Base-by-base conservation (phyloP, 2,797 vertebrate genomes). In the Nasua narica region DNA sequence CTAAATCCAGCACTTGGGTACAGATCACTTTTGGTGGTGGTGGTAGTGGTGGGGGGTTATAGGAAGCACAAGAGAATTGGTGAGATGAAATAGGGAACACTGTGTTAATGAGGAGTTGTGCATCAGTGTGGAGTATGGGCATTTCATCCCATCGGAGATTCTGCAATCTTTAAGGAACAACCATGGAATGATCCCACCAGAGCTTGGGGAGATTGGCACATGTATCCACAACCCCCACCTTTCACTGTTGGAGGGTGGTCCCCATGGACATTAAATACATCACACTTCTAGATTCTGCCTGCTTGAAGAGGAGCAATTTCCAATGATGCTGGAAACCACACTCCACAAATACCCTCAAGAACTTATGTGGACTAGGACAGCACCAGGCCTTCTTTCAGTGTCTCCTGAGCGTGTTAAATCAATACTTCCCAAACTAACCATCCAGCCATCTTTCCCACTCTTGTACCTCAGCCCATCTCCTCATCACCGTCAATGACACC, bases 331-430 rank as follows among this genome's bases (percentile, higher is more conserved):
- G 12, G 43, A 43, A 70, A 15, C 2, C 5, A 3, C 2, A 5
- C 32, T n/a, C 10, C 29, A 9, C 14, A 9, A 18, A 13, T 58
- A 25, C 11, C 13, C n/a, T 35, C 0, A 4, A 52, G 43, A 69
- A 60, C 1, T 8, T 29, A 35, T 46, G 3, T 25, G 50, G 13
- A 48, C 79, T 52, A 19, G 6, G 18, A 86, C 2, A 18, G 25
- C 1, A 18, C 21, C 48, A 15, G 13, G 7, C 11, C 29, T 50
- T 43, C 2, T 8, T 46, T 40, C 3, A 4, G 1, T 9, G 0
- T 60, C 43, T 72, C 50, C 56, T 35, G 12, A 0, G 0, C 19
- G 43, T 37, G 13, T 69, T 48, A 23, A 1, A 23, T 23, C 14
- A 77, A 60, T 46, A 15, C 32, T 46, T 19, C 23, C 77, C 19